A percentile compares a stretch with the other conserved stretches of the same genome.
Evolutionary conservation across 2,888 invertebrate species (phyloP).

Genomic region (Cosmia pyralina): DNA sequence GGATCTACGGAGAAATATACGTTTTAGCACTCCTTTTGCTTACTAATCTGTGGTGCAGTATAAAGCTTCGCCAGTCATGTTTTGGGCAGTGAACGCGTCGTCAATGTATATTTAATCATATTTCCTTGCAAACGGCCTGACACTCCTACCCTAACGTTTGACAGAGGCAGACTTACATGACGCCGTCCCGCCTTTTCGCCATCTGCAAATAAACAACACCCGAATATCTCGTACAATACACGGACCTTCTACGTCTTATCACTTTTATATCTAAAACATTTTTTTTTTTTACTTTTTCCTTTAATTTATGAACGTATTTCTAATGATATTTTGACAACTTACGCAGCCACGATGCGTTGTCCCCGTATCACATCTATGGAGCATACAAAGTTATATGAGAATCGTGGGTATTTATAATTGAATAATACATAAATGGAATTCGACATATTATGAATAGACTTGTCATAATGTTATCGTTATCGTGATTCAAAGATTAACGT

Average conservation of each 20-base stretch:
- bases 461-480: not conserved
- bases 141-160: slow-evolving; percentile 55
- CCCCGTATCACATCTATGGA: slow-evolving; percentile 61
- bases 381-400: slow-evolving; percentile 54
- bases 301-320: slow-evolving; percentile 30
- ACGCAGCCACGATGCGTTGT: slow-evolving; percentile 60
- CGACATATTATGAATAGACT: slow-evolving; percentile 15
- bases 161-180: slow-evolving; percentile 61
- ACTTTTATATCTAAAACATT: slow-evolving; percentile 46
- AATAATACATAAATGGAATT: slow-evolving; percentile 15
- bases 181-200: slow-evolving; percentile 53
- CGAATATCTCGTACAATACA: slow-evolving; percentile 58
- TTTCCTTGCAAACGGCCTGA: slow-evolving; percentile 59
- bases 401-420: slow-evolving; percentile 14
- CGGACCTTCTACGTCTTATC: slow-evolving; percentile 54
- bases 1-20: slow-evolving; percentile 47
- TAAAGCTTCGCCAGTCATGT: slow-evolving; percentile 36
- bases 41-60: slow-evolving; percentile 13
- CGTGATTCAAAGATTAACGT: slow-evolving; percentile 6
- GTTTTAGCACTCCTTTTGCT: slow-evolving; percentile 29
- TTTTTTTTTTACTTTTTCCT: slow-evolving; percentile 57
- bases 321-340: slow-evolving; percentile 64
- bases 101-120: slow-evolving; percentile 4
- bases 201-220: slow-evolving; percentile 64
- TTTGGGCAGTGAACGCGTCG: not conserved